Conservation (phyloP, 2,888 invertebrate genomes). For the Margaritifera margaritifera region DNA sequence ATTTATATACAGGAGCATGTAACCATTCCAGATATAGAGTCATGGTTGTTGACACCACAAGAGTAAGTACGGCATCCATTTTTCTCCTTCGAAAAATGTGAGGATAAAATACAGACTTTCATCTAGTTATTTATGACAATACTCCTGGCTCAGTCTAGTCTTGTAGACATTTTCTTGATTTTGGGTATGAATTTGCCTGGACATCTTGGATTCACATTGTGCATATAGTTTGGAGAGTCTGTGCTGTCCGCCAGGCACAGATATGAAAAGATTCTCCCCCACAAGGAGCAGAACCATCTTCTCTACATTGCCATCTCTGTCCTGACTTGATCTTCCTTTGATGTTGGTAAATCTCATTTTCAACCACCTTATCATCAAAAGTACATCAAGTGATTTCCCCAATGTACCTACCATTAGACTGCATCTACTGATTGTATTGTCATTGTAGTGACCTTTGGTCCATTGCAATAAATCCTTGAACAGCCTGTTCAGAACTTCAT, state of each 20-base stretch:
- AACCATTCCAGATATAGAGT: no score
- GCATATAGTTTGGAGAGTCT: slow-evolving; percentile 2
- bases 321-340: background rate
- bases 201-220: slow-evolving; percentile 2
- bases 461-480: slow-evolving; percentile 13
- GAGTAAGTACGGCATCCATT: no score
- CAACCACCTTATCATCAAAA: background rate
- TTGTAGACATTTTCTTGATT: slow-evolving; percentile 12
- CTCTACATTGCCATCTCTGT: slow-evolving; percentile 13
- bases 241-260: background rate
- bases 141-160: slow-evolving; percentile 9
- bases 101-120: no score
- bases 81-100: no score
- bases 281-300: background rate
- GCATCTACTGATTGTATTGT: slow-evolving; percentile 15
- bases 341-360: no score
- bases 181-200: slow-evolving; percentile 3
- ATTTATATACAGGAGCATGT: no score
- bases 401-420: slow-evolving; percentile 18
- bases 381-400: slow-evolving; percentile 14
- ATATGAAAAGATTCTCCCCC: background rate
- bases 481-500: slow-evolving; percentile 21
- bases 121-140: slow-evolving; percentile 5
- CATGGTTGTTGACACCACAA: no score
- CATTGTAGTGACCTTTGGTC: slow-evolving; percentile 16